Evolutionary conservation across 2,113 vertebrate species (phyloP), one percentile per base, ranked within the genome.

Genomic region (Oreochromis tanganicae): DNA sequence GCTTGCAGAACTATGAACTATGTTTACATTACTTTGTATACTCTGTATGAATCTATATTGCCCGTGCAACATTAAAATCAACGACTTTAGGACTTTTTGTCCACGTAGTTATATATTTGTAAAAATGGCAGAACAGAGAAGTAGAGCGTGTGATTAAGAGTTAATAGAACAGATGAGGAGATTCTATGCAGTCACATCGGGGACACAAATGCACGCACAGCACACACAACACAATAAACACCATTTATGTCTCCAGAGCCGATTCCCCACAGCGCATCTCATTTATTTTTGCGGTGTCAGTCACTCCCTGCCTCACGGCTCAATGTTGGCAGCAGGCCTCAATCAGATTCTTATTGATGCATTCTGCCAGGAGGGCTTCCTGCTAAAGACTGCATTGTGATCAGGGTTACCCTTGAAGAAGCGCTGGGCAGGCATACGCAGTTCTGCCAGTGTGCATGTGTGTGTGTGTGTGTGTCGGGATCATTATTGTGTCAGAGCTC

Each of bases 401-500:
- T 87, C 66, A 73, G 68, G 48, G 84, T n/a, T 84, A 80, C 71
- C 57, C 6, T 32, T 57, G 55, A 84, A 81, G 83, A 81, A 82
- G 89, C 86, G 83, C 14, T 11, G 50, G 48, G 52, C 84, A 81
- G 83, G 87, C 86, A 87, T 48, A 89, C 52, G 79, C 71, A 83
- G 61, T 71, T 41, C 52, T 63, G 79, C 73, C 36, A 56, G 78
- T 57, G 66, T 61, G 82, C 55, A 27, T 57, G 38, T 52, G 46
- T 43, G 32, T 36, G 27, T 41, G 38, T 29, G 46, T 46, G 52
- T 85, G 84, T 87, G 78, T 95, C 71, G 71, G 68, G 83, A 87
- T 87, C 91, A 94, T 94, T 93, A 94, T 41, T 50, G 88, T 94
- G 88, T 89, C 92, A 91, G 79, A 93, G 91, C 86, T 92, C 93